A percentile compares a stretch with the other conserved stretches of the same genome.
Conservation (phyloP, 2,888 invertebrate genomes). For the Actias luna region DNA sequence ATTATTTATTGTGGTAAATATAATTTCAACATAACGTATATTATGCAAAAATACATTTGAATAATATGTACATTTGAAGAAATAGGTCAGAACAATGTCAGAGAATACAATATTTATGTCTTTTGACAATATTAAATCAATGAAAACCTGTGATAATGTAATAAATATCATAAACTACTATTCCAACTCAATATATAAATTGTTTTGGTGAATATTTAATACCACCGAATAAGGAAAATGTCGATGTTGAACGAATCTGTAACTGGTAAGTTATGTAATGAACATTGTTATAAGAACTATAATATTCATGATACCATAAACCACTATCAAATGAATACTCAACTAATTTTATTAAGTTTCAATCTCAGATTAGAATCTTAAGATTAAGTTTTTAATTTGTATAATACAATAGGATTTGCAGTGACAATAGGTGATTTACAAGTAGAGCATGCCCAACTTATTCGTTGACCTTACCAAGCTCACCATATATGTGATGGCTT, state of each 20-base stretch:
- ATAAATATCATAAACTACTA: not conserved
- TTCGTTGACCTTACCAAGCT: slow-evolving; percentile 41
- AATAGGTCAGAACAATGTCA: not conserved
- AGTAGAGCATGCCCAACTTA: slow-evolving; percentile 25
- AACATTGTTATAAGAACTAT: not conserved
- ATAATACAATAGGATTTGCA: slow-evolving; percentile 14
- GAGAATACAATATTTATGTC: not conserved
- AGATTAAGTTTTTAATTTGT: not conserved
- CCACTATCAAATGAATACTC: not conserved
- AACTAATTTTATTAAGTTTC: not conserved
- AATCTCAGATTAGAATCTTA: not conserved
- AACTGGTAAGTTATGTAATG: not conserved
- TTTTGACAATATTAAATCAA: not conserved
- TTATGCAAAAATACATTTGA: not conserved
- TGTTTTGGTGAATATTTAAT: not conserved
- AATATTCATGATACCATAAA: not conserved
- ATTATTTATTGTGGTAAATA: not conserved
- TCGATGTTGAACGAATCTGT: no score
- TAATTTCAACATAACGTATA: not conserved
- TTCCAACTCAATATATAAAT: no score
- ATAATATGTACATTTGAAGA: not conserved
- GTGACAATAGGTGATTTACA: slow-evolving; percentile 33
- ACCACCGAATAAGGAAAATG: not conserved
- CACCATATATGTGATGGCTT: slow-evolving; percentile 43
- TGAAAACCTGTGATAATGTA: not conserved